These are phyloP conservation scores for Macroramphosus scolopax DNA, from an alignment of 2,797 vertebrate genomes.

Conservation along the genomic window DNA sequence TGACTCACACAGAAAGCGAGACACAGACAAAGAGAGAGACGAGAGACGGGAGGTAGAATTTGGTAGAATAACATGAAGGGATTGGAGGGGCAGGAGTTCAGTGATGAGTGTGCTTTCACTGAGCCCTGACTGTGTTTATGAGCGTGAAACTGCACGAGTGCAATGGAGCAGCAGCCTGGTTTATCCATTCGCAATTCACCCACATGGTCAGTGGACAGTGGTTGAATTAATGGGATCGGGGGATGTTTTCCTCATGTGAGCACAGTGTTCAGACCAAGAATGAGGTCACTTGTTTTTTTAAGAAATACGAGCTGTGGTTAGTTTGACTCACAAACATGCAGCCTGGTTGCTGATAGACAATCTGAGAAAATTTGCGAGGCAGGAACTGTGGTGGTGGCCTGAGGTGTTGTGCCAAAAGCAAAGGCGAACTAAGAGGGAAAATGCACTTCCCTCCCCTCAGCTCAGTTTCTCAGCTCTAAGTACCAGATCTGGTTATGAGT, in stretches of 20 bases:
- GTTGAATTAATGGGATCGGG: slow-evolving; percentile 42
- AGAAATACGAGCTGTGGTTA: slow-evolving; percentile 15
- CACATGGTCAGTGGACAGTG: slow-evolving; percentile 53
- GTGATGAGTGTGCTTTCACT: slow-evolving; percentile 57
- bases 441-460: no score
- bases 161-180: slow-evolving; percentile 57
- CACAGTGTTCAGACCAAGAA: slow-evolving; percentile 27
- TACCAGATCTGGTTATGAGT: no score
- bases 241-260: slow-evolving; percentile 36
- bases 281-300: slow-evolving; percentile 32
- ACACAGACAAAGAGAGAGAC: no score
- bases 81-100: slow-evolving; percentile 60
- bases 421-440: no score
- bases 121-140: slow-evolving; percentile 71
- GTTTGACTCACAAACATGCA: slow-evolving; percentile 24
- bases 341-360: slow-evolving; percentile 9
- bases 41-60: slow-evolving; percentile 16
- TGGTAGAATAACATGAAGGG: slow-evolving; percentile 45
- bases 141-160: slow-evolving; percentile 62
- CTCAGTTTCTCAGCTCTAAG: no score
- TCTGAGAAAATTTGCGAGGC: no score
- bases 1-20: no score
- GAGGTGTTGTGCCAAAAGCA: slow-evolving; percentile 46
- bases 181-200: slow-evolving; percentile 60
- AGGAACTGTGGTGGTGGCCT: slow-evolving; percentile 38